Percentiles rank a stretch among this genome's conserved stretches.
Evolutionary conservation across 2,113 vertebrate genomes (phyloP).

Genomic region (Anarrhichthys ocellatus): DNA sequence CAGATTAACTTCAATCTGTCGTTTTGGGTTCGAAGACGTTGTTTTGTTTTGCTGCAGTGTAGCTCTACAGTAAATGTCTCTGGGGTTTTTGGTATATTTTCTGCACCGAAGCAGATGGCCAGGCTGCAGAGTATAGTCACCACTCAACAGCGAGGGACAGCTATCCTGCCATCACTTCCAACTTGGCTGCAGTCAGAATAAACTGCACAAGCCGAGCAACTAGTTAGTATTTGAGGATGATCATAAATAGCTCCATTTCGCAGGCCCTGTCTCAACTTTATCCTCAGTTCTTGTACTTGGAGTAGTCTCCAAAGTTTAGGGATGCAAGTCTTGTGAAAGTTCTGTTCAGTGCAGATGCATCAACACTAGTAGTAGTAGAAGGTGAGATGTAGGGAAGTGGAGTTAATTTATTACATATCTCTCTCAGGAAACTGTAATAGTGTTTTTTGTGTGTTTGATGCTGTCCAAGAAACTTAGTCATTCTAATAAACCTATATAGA

Average conservation of each 20-base stretch:
- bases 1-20: conserved; percentile 92
- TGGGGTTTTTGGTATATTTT: conserved; percentile 86
- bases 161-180: conserved; percentile 84
- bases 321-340: background rate
- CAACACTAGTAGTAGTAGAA: background rate
- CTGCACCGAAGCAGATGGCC: conserved; percentile 95
- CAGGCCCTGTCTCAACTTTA: conserved; percentile 31
- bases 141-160: conserved; percentile 89
- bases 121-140: conserved; percentile 94
- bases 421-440: conserved; percentile 7
- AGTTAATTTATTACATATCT: background rate
- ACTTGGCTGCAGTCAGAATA: conserved; percentile 58
- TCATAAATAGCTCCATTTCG: conserved; percentile 26
- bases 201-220: conserved; percentile 26
- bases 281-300: background rate
- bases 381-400: conserved; percentile 2
- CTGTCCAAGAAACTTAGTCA: conserved; percentile 40
- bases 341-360: background rate
- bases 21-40: conserved; percentile 94
- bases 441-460: conserved; percentile 9
- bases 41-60: conserved; percentile 92
- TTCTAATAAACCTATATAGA: conserved; percentile 3
- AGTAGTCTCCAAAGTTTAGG: conserved; percentile 39
- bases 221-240: conserved; percentile 9
- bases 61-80: conserved; percentile 91